phyloP scores from a whole-genome alignment of 1,140 invertebrate species.

The Neoseiulus cucumeris region DNA sequence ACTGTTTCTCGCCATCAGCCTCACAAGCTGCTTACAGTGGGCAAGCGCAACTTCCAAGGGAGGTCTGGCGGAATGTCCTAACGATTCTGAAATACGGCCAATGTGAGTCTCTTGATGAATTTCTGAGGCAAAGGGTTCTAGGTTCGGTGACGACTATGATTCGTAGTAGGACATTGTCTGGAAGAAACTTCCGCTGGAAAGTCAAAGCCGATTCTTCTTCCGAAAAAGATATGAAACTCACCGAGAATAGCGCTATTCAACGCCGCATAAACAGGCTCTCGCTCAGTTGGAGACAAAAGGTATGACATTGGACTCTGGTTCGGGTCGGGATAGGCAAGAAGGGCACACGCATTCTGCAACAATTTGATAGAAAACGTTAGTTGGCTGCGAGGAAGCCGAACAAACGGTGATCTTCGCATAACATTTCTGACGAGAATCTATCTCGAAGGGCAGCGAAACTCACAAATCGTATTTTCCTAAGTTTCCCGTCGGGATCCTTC shows the following conservation, averaged over 20 bases:
- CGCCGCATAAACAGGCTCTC: constrained; percentile 79
- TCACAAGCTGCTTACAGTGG: constrained; percentile 66
- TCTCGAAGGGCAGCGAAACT: constrained; percentile 3
- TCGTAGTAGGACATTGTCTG: too few relatives aligned
- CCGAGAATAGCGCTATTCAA: constrained; percentile 75
- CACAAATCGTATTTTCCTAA: constrained; percentile 81
- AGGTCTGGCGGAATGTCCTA: constrained; percentile 63
- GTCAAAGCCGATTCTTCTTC: too few relatives aligned
- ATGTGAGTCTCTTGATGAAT: constrained; percentile 12
- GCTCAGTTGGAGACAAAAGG: constrained; percentile 72
- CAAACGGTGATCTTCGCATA: neutral
- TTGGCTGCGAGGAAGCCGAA: neutral
- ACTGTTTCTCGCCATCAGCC: constrained; percentile 65
- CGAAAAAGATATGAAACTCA: too few relatives aligned
- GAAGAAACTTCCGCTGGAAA: too few relatives aligned
- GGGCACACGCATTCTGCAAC: constrained; percentile 79
- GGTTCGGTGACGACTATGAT: too few relatives aligned
- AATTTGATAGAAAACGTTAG: neutral
- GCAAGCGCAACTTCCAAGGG: constrained; percentile 73
- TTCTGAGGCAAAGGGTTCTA: too few relatives aligned
- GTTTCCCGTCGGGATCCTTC: constrained; percentile 55
- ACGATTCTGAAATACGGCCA: constrained; percentile 45
- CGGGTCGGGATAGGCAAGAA: constrained; percentile 90
- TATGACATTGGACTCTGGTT: constrained; percentile 87
- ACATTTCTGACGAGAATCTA: neutral